Percentiles rank a stretch among this genome's conserved stretches.
Evolutionary conservation across 2,888 invertebrate species (phyloP).

Genomic region (Drosophila quinaria): DNA sequence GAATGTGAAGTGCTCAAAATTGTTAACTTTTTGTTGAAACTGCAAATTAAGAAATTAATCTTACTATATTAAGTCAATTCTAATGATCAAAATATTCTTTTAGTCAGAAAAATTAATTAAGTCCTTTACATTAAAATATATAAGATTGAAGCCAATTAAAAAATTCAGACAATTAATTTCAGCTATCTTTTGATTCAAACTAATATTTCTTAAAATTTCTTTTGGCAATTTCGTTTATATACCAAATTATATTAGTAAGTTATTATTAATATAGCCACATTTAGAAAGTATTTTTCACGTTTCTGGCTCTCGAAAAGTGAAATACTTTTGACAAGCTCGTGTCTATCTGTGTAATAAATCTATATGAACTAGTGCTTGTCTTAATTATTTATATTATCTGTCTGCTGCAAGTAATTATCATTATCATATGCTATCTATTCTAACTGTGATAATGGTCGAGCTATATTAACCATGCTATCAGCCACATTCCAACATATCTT

Average conservation of each 20-base stretch:
- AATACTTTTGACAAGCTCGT: conserved; percentile 6
- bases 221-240: not conserved
- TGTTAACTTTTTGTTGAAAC: no score
- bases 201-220: not conserved
- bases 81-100: no score
- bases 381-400: conserved; percentile 2
- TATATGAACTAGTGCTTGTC: conserved; percentile 18
- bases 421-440: conserved; percentile 20
- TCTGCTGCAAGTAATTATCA: conserved; percentile 24
- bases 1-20: no score
- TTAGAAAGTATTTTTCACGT: conserved; percentile 15
- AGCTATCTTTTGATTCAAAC: not conserved
- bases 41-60: no score
- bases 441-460: conserved; percentile 5
- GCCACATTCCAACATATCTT: conserved; percentile 45
- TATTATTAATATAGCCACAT: not conserved
- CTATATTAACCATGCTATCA: conserved; percentile 31
- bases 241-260: not conserved
- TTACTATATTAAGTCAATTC: no score
- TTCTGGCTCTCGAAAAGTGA: conserved; percentile 8
- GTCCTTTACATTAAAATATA: not conserved
- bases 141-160: not conserved
- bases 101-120: no score
- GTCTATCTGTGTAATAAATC: conserved; percentile 20
- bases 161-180: not conserved